Conservation (phyloP, 2,113 vertebrate genomes). For the Monarcha castaneiventris region DNA sequence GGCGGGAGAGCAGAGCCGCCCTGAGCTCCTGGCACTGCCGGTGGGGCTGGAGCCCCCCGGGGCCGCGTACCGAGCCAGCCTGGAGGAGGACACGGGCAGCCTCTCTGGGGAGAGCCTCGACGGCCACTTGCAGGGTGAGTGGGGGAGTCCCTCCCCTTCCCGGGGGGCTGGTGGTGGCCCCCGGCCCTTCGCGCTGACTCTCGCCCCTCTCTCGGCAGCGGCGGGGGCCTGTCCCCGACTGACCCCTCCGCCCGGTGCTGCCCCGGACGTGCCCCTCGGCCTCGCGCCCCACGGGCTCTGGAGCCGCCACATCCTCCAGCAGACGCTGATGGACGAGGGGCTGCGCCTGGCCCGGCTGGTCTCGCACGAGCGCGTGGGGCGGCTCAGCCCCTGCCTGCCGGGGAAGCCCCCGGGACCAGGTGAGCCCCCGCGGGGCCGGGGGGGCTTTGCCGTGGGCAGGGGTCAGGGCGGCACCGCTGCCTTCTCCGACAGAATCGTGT, state of each 20-base stretch:
- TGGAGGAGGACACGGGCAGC: conserved; percentile 85
- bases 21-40: conserved; percentile 64
- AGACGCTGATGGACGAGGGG: conserved; percentile 96
- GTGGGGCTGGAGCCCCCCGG: conserved; percentile 65
- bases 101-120: conserved; percentile 89
- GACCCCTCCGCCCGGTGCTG: conserved; percentile 77
- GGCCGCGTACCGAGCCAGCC: conserved; percentile 65
- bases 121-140: conserved; percentile 84
- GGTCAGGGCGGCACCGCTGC: neutral
- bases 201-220: conserved; percentile 53
- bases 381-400: conserved; percentile 83
- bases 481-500: fast-evolving
- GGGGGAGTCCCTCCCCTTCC: neutral
- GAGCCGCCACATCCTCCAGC: conserved; percentile 95
- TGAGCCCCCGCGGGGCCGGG: conserved; percentile 49
- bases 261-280: conserved; percentile 80
- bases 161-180: no score
- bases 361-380: conserved; percentile 85
- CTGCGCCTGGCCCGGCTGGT: conserved; percentile 94
- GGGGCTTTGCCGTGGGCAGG: neutral
- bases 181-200: neutral
- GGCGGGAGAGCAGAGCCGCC: conserved; percentile 73
- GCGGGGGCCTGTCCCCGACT: conserved; percentile 75
- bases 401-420: conserved; percentile 84
- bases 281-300: conserved; percentile 79